These are phyloP conservation scores for Chlorops oryzae DNA, from an alignment of 1,140 invertebrate species.

Conservation along the genomic window DNA sequence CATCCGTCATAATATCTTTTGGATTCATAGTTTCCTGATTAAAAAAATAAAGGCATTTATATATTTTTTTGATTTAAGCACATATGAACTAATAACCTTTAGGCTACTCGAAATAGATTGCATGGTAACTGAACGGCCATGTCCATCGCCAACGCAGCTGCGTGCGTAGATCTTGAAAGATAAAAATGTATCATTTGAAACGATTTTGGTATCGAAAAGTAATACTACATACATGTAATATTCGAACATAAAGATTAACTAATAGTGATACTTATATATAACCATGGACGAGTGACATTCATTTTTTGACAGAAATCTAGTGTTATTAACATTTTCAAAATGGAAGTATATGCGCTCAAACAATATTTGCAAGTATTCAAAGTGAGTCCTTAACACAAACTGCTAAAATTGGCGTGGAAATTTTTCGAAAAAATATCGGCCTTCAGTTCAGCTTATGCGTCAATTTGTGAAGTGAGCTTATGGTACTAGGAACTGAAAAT, in stretches of 20 bases:
- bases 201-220: not conserved
- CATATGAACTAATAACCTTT: constrained; percentile 60
- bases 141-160: constrained; percentile 70
- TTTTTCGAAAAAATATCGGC: too few species aligned
- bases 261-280: too few species aligned
- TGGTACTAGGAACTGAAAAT: too few species aligned
- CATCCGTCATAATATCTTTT: constrained; percentile 99
- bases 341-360: too few species aligned
- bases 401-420: too few species aligned
- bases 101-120: constrained; percentile 98
- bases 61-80: not conserved
- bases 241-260: not conserved
- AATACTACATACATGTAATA: not conserved
- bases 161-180: constrained; percentile 58
- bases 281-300: too few species aligned
- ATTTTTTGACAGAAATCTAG: too few species aligned
- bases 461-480: too few species aligned
- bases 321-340: too few species aligned
- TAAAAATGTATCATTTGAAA: not conserved
- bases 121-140: constrained; percentile 92
- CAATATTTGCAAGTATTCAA: too few species aligned
- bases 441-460: too few species aligned
- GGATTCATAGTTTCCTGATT: constrained; percentile 99
- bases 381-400: too few species aligned
- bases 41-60: constrained; percentile 35